Conservation (phyloP, 2,888 invertebrate species). For the Thysanoteuthis rhombus region DNA sequence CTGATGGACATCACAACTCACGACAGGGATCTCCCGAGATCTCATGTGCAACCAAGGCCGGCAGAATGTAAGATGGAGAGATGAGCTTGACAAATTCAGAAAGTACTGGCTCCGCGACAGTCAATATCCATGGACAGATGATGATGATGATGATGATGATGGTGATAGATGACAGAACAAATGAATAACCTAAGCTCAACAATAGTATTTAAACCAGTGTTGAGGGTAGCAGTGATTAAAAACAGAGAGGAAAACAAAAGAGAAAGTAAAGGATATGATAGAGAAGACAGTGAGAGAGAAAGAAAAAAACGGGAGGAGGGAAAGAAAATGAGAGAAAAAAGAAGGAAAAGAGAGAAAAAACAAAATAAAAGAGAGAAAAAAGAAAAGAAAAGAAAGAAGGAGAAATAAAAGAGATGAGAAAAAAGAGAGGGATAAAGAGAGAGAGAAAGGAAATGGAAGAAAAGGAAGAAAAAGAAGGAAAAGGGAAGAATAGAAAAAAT, state of each 20-base stretch:
- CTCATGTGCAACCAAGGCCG: too few species aligned
- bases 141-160: too few species aligned
- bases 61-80: too few species aligned
- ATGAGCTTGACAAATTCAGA: too few species aligned
- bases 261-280: rapidly evolving
- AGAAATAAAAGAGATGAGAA: neutral
- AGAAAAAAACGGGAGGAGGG: rapidly evolving
- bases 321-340: neutral
- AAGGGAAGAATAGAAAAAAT: neutral
- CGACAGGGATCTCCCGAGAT: too few species aligned
- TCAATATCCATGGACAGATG: too few species aligned
- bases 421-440: neutral
- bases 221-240: too few species aligned
- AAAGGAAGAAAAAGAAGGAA: neutral
- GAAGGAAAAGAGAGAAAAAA: neutral
- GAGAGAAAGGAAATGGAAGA: neutral
- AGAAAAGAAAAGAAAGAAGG: neutral
- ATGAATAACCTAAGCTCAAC: too few species aligned
- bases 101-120: too few species aligned
- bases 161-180: too few species aligned
- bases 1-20: too few species aligned
- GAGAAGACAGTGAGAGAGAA: neutral
- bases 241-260: rapidly evolving
- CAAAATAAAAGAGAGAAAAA: neutral
- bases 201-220: too few species aligned